A percentile compares a stretch with the other conserved stretches of the same genome.
Conservation (phyloP, 2,797 vertebrate genomes). For the Sphaeramia orbicularis region DNA sequence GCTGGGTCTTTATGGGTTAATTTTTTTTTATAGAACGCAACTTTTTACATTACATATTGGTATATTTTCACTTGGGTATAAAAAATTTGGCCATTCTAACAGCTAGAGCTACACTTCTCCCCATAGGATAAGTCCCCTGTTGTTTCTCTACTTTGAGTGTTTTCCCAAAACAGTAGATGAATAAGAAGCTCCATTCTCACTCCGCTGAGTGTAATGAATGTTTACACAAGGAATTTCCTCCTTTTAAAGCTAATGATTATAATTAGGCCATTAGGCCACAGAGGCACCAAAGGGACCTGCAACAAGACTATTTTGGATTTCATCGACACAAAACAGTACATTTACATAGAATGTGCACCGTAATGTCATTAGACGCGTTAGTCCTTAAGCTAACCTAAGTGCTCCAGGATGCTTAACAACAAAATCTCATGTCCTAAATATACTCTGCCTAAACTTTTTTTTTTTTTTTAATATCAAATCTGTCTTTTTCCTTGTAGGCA, state of each 20-base stretch:
- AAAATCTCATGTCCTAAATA: no score
- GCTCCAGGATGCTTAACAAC: neutral
- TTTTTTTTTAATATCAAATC: no score
- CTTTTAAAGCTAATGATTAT: slow-evolving; percentile 46
- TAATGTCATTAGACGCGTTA: neutral
- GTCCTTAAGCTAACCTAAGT: neutral
- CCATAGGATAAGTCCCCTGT: no score
- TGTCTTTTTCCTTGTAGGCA: neutral
- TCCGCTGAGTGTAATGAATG: neutral
- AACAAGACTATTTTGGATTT: slow-evolving; percentile 34
- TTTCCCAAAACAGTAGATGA: neutral
- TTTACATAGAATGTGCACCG: neutral
- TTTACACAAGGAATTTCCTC: slow-evolving; percentile 23
- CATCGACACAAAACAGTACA: slow-evolving; percentile 7
- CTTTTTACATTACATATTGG: no score
- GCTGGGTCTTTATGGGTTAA: no score
- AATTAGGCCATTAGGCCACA: slow-evolving; percentile 63
- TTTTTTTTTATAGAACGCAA: no score
- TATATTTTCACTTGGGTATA: no score
- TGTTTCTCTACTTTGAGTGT: no score
- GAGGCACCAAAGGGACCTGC: slow-evolving; percentile 46
- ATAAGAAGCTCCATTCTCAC: neutral
- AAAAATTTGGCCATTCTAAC: no score
- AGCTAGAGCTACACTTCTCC: no score
- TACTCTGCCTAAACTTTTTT: no score